Evolutionary conservation across 2,888 invertebrate genomes (phyloP), one percentile per base, ranked within the genome.

Genomic region (Norana najaformis): DNA sequence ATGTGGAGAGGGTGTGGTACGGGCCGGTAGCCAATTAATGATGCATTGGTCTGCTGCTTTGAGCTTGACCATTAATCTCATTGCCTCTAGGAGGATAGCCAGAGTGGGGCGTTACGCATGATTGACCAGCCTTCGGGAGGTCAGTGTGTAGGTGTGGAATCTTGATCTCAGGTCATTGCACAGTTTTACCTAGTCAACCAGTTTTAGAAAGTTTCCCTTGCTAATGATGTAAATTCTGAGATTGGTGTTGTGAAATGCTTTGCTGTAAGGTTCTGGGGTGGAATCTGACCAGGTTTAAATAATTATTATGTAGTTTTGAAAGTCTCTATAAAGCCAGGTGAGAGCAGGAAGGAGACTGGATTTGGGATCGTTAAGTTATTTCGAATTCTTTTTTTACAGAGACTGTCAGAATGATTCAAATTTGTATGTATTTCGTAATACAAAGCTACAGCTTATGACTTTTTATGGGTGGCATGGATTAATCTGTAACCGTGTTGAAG

Each of bases 21-120:
- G 37, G 37, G 16, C 36, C 37, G 36, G 85, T 35, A 37, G 36
- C 37, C 23, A 35, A 35, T 35, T 85, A 85, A 85, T 85, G 85
- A 35, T 35, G 85, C 85, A 36, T 85, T 36, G 85, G 85, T 23
- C 36, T 23, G 35, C 85, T 34, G 37, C 36, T 37, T 37, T 85
- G 35, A 23, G 36, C 36, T 85, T 37, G 37, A 85, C 85, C 37
- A 85, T 85, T 85, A 85, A 85, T 85, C 85, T 85, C 85, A 37
- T 35, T 85, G 36, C 69, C 69, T 69, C 30, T n/a, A 69, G 69
- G 69, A 69, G 69, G 69, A 36, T 85, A 35, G 85, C 35, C 37
- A 13, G 85, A 37, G 85, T 35, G 34, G 35, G 36, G 85, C 37
- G 35, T 85, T 36, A 36, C 37, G 36, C 85, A 85, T 37, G 85